A percentile compares a stretch with the other conserved stretches of the same genome.
Conservation (phyloP, 2,113 vertebrate species). For the Naja naja region DNA sequence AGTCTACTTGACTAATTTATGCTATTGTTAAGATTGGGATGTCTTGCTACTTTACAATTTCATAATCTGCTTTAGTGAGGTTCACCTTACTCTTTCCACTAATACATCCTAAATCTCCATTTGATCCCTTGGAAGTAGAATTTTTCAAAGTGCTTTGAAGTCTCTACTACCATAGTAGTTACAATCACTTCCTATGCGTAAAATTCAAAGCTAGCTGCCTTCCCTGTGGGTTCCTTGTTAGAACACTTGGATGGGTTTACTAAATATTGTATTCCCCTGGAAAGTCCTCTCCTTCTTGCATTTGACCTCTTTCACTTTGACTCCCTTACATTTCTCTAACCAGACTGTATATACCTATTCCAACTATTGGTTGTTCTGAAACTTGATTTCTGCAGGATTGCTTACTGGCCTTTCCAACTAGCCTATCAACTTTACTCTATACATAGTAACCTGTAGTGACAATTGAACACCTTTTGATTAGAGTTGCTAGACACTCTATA, state of each 20-base stretch:
- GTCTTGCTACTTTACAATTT: background rate
- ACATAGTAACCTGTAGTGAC: background rate
- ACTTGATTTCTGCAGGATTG: background rate
- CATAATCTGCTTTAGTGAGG: background rate
- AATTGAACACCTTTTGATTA: background rate
- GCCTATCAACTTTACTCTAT: background rate
- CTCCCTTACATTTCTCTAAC: background rate
- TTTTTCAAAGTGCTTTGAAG: slow-evolving; percentile 16
- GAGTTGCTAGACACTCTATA: background rate
- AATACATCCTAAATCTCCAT: slow-evolving; percentile 7
- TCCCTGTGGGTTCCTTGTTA: slow-evolving; percentile 7
- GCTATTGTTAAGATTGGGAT: background rate
- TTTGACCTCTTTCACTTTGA: background rate
- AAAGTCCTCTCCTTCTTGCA: background rate
- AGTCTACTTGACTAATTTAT: background rate
- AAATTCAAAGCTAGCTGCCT: slow-evolving; percentile 17
- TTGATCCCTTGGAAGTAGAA: slow-evolving; percentile 17
- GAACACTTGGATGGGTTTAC: slow-evolving; percentile 22
- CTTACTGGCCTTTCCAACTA: background rate
- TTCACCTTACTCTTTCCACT: background rate
- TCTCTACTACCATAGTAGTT: slow-evolving; percentile 1
- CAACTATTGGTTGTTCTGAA: background rate
- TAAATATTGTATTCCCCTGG: background rate
- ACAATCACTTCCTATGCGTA: background rate
- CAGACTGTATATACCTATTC: background rate